phyloP scores from a whole-genome alignment of 2,113 vertebrate genomes.

The Isurus oxyrinchus region DNA sequence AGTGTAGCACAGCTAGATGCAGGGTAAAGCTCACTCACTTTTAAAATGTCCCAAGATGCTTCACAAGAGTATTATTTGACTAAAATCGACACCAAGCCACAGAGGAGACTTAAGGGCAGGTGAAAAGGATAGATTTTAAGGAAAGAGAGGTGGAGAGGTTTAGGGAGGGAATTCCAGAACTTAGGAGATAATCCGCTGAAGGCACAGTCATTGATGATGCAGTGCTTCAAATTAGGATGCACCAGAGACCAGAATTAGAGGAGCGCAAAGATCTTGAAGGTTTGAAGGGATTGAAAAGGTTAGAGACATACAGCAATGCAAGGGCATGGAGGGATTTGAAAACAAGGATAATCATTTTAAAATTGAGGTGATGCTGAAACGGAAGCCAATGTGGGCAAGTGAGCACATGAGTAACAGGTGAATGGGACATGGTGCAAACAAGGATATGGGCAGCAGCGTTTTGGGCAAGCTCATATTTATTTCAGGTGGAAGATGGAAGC shows the following conservation, averaged over 20 bases:
- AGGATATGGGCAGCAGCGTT: no score
- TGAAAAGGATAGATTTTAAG: neutral
- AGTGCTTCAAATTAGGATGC: neutral
- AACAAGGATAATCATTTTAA: no score
- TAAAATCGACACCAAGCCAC: neutral
- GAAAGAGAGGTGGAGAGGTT: neutral
- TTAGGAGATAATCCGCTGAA: neutral
- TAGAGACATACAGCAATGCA: no score
- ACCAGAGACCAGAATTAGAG: neutral
- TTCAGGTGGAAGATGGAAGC: no score
- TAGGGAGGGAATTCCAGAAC: neutral
- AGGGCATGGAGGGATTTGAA: no score
- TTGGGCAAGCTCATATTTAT: no score
- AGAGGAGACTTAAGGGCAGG: neutral
- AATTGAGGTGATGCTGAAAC: no score
- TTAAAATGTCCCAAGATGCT: neutral
- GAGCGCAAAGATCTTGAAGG: neutral
- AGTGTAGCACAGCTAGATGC: neutral
- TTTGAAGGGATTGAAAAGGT: neutral
- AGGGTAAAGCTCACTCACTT: neutral
- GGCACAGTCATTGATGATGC: neutral
- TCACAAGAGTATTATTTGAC: neutral
- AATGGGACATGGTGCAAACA: no score
- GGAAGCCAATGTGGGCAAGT: no score
- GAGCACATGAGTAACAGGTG: no score